Conservation (phyloP, 2,113 vertebrate genomes). For the Eptatretus burgeri region DNA sequence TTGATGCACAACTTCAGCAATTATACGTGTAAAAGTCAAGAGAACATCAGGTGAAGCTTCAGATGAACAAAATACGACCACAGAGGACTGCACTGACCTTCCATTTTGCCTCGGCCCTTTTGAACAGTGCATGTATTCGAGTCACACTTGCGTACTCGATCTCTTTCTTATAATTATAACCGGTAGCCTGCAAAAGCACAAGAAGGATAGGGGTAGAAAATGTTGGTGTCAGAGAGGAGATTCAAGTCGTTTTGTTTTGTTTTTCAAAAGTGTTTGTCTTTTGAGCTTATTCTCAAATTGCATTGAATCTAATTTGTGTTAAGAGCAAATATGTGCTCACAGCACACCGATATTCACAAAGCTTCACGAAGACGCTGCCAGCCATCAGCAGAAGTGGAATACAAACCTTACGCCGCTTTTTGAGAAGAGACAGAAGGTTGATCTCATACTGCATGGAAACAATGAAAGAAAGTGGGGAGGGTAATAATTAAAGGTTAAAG, state of each 20-base stretch:
- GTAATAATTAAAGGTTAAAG: constrained; percentile 2
- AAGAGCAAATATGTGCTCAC: too few species aligned
- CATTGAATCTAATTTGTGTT: too few species aligned
- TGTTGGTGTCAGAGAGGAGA: too few species aligned
- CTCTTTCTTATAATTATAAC: constrained; percentile 59
- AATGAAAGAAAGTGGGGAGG: constrained; percentile 3
- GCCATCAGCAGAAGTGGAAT: too few species aligned
- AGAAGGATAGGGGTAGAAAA: neutral
- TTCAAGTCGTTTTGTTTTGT: neutral
- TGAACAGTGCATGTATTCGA: constrained; percentile 41
- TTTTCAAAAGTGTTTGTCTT: neutral
- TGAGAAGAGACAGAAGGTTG: constrained; percentile 57
- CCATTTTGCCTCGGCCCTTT: constrained; percentile 54
- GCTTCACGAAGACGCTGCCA: too few species aligned
- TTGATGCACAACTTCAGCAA: too few species aligned
- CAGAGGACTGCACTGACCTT: constrained; percentile 24
- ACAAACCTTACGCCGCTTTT: constrained; percentile 61
- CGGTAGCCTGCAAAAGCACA: constrained; percentile 26
- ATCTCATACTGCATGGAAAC: constrained; percentile 47
- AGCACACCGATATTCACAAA: too few species aligned
- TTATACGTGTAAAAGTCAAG: too few species aligned
- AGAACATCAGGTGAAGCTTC: too few species aligned
- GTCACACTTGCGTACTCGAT: constrained; percentile 51
- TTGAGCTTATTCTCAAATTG: constrained; percentile 8
- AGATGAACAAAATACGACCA: too few species aligned